Conservation (phyloP, 2,113 vertebrate genomes). For the Scatophagus argus region DNA sequence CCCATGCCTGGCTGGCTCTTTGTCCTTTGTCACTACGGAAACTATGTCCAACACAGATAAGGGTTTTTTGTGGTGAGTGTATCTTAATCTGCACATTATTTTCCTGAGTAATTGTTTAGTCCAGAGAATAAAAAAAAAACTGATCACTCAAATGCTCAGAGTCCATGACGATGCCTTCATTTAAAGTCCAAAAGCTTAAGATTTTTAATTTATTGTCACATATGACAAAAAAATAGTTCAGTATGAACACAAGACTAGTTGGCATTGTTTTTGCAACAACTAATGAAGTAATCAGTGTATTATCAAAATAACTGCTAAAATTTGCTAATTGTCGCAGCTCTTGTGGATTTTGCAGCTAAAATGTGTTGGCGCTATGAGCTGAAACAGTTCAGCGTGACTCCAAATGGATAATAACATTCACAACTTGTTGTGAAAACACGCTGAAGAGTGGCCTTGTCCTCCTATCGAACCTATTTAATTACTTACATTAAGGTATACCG, state of each 20-base stretch:
- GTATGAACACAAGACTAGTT: background rate
- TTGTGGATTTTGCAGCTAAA: slow-evolving; percentile 1
- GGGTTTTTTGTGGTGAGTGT: background rate
- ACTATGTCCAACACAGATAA: background rate
- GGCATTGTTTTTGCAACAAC: background rate
- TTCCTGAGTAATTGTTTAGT: background rate
- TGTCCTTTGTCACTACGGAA: no score
- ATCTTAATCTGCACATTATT: background rate
- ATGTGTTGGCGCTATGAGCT: background rate
- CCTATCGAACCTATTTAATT: background rate
- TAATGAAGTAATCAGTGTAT: background rate
- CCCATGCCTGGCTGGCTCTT: background rate
- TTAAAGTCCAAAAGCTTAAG: background rate
- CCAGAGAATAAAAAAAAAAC: background rate
- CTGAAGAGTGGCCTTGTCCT: slow-evolving; percentile 1
- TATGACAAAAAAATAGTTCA: background rate
- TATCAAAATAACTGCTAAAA: background rate
- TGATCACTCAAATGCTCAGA: background rate
- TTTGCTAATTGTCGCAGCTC: background rate
- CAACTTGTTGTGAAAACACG: slow-evolving; percentile 23
- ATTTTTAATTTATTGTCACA: background rate
- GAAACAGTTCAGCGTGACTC: slow-evolving; percentile 28
- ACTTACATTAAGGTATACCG: background rate
- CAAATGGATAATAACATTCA: slow-evolving; percentile 13
- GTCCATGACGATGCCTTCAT: no score